These are phyloP conservation scores for Ceratina japonica DNA, from an alignment of 1,140 invertebrate genomes.

Conservation along the genomic window DNA sequence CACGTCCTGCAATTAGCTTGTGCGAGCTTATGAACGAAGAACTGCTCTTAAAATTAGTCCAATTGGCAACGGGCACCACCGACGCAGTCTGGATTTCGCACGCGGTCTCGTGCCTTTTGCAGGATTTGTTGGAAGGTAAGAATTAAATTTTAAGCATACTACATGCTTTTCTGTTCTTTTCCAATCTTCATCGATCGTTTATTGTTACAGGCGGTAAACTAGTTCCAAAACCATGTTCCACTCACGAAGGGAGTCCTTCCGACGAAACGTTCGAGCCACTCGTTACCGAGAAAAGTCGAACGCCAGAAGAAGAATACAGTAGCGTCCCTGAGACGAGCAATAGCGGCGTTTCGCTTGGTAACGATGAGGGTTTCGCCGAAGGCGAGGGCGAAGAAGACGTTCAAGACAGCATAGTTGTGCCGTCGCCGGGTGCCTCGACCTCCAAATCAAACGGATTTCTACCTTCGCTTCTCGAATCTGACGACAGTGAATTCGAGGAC, in stretches of 20 bases:
- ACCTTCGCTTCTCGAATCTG: slow-evolving; percentile 85
- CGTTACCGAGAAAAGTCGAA: slow-evolving; percentile 60
- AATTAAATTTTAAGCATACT: background rate
- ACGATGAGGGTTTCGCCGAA: slow-evolving; percentile 71
- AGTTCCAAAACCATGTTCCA: slow-evolving; percentile 64
- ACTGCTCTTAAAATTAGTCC: slow-evolving; percentile 84
- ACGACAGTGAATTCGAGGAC: slow-evolving; percentile 87
- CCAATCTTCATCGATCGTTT: background rate
- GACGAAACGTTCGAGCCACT: slow-evolving; percentile 71
- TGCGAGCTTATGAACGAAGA: slow-evolving; percentile 84
- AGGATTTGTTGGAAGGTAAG: slow-evolving; percentile 78
- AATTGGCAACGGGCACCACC: slow-evolving; percentile 81
- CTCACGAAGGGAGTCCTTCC: slow-evolving; percentile 62
- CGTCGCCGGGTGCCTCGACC: slow-evolving; percentile 65
- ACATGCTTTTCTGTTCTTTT: background rate
- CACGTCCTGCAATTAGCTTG: slow-evolving; percentile 83
- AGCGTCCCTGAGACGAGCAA: slow-evolving; percentile 69
- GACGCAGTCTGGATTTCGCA: slow-evolving; percentile 88
- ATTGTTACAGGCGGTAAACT: slow-evolving; percentile 70
- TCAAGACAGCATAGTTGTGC: slow-evolving; percentile 70
- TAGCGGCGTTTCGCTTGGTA: slow-evolving; percentile 61
- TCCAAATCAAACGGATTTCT: slow-evolving; percentile 79
- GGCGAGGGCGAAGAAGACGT: slow-evolving; percentile 74
- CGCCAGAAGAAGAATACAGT: slow-evolving; percentile 63
- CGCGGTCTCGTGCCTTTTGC: slow-evolving; percentile 90